Evolutionary conservation across 1,140 invertebrate genomes (phyloP).

Genomic region (Batillaria attramentaria): DNA sequence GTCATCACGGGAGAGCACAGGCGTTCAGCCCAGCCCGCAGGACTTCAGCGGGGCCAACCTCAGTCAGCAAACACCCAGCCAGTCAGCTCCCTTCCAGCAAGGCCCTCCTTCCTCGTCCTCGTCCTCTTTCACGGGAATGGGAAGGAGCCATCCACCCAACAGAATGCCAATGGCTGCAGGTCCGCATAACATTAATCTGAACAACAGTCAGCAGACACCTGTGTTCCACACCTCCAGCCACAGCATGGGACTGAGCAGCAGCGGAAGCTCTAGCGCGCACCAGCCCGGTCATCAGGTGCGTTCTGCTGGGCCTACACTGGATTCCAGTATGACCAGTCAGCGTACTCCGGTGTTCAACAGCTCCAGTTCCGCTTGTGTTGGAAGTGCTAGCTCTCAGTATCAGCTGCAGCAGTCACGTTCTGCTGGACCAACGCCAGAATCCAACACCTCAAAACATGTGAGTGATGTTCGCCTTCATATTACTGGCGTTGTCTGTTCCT

Average conservation of each 20-base stretch:
- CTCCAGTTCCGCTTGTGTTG: too few relatives aligned
- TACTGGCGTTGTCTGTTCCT: background rate
- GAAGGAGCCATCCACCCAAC: too few relatives aligned
- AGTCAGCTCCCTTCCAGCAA: too few relatives aligned
- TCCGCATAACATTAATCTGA: slow-evolving; percentile 28
- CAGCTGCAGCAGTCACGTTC: slow-evolving; percentile 23
- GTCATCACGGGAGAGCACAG: background rate
- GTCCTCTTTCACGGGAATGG: too few relatives aligned
- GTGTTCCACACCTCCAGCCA: slow-evolving; percentile 34
- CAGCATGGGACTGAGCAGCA: slow-evolving; percentile 23
- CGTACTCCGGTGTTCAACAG: too few relatives aligned
- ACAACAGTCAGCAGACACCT: slow-evolving; percentile 45
- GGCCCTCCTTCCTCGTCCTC: too few relatives aligned
- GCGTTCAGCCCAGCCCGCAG: slow-evolving; percentile 17
- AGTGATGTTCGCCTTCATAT: background rate
- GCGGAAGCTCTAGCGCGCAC: too few relatives aligned
- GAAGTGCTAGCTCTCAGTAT: too few relatives aligned
- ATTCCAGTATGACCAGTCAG: too few relatives aligned
- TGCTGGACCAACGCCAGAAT: slow-evolving; percentile 19
- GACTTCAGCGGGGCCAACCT: background rate
- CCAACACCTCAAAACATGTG: slow-evolving; percentile 22
- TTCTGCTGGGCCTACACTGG: too few relatives aligned
- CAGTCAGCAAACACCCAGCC: background rate
- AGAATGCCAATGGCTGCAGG: too few relatives aligned
- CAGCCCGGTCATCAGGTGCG: too few relatives aligned